Conservation (phyloP, 1,140 invertebrate genomes). For the Hormaphis cornu region DNA sequence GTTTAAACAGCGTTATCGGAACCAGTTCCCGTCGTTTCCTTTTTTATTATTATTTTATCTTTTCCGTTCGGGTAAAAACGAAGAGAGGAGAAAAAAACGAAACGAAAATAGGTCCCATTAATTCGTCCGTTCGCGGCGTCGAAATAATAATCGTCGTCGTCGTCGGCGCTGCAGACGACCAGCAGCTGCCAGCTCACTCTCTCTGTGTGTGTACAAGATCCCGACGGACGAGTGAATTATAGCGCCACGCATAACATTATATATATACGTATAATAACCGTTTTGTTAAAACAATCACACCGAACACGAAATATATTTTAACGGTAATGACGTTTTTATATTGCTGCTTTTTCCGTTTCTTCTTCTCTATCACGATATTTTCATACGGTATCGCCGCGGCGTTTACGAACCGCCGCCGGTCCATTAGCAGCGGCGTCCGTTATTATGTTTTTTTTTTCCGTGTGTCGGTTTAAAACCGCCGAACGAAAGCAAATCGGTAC, state of each 20-base stretch:
- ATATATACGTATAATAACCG: conserved; percentile 2
- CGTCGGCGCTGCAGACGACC: background rate
- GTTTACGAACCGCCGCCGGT: background rate
- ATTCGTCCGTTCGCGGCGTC: conserved; percentile 25
- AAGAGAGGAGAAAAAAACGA: background rate
- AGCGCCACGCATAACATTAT: background rate
- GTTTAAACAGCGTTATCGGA: conserved; percentile 17
- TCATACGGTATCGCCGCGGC: too few species aligned
- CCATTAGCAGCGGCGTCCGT: conserved; percentile 9
- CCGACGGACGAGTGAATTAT: background rate
- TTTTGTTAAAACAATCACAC: conserved; percentile 31
- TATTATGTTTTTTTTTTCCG: background rate
- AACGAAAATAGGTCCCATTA: conserved; percentile 13
- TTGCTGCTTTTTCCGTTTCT: background rate
- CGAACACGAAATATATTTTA: conserved; percentile 32
- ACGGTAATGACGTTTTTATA: conserved; percentile 29
- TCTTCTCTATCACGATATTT: background rate
- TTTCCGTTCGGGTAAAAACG: background rate
- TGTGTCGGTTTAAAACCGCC: too few species aligned
- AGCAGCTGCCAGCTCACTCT: conserved; percentile 31
- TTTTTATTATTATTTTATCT: background rate
- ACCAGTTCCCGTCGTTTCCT: conserved; percentile 16
- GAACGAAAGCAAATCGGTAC: too few species aligned
- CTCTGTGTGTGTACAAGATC: too few species aligned
- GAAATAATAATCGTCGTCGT: conserved; percentile 5